These are phyloP conservation scores for Channa striata DNA, from an alignment of 2,797 vertebrate species.

Conservation along the genomic window DNA sequence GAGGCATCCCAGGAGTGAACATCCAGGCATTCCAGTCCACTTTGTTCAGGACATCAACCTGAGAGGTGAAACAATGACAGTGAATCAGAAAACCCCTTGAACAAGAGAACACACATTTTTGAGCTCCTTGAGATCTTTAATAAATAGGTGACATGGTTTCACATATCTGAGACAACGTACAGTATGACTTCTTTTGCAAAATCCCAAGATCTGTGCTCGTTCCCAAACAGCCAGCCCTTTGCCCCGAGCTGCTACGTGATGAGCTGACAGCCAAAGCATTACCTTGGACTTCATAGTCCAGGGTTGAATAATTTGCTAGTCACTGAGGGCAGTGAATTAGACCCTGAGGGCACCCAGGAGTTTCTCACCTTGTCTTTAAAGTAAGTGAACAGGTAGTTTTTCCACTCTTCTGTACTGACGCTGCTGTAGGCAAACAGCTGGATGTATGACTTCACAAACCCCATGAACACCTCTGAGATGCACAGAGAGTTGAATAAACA, in stretches of 20 bases:
- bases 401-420: constrained; percentile 93
- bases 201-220: too few species aligned
- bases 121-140: too few species aligned
- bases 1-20: constrained; percentile 93
- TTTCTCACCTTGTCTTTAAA: constrained; percentile 93
- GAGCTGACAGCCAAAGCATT: too few species aligned
- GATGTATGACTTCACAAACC: constrained; percentile 96
- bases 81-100: background rate
- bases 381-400: constrained; percentile 91
- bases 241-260: too few species aligned
- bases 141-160: too few species aligned
- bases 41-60: constrained; percentile 92
- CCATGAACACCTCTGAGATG: constrained; percentile 92
- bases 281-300: too few species aligned
- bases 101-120: too few species aligned
- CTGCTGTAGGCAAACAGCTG: constrained; percentile 93
- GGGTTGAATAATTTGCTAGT: too few species aligned
- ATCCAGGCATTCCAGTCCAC: constrained; percentile 97
- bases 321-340: too few species aligned
- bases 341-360: background rate
- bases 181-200: too few species aligned
- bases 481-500: background rate
- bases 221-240: too few species aligned
- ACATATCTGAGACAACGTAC: too few species aligned
- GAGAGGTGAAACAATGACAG: constrained; percentile 14